These are phyloP conservation scores for Cliona cf. orientalis DNA, from an alignment of 37 sponge, comb jelly and placozoan species.

Conservation along the genomic window DNA sequence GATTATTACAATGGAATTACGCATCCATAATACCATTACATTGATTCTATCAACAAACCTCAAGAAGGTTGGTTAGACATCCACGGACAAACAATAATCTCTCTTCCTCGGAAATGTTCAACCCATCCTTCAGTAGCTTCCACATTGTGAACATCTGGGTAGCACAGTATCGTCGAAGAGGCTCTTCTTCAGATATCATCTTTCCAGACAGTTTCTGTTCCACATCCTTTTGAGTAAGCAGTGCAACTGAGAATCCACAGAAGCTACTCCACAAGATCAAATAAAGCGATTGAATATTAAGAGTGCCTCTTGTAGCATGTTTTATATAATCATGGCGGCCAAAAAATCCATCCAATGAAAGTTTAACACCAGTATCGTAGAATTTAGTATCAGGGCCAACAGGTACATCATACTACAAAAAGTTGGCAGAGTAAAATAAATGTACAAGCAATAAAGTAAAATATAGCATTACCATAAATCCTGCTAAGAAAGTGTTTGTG, in stretches of 20 bases:
- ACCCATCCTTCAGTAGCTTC: constrained; percentile 57
- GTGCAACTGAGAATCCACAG: constrained; percentile 72
- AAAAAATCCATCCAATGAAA: constrained; percentile 78
- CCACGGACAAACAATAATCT: constrained; percentile 45
- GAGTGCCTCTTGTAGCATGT: constrained; percentile 70
- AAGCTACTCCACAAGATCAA: constrained; percentile 81
- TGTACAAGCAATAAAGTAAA: not conserved
- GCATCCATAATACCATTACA: not conserved
- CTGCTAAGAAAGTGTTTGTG: constrained; percentile 48
- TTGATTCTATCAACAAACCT: constrained; percentile 24
- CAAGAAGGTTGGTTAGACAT: constrained; percentile 45
- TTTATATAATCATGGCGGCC: constrained; percentile 75
- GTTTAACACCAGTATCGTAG: constrained; percentile 82
- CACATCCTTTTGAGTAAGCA: constrained; percentile 71
- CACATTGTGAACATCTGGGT: constrained; percentile 72
- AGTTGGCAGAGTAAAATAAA: not conserved
- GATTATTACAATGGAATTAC: too few relatives aligned
- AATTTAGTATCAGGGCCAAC: constrained; percentile 44
- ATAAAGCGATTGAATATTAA: constrained; percentile 86
- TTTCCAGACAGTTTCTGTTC: constrained; percentile 47
- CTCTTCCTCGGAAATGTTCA: constrained; percentile 73
- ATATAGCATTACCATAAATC: constrained; percentile 66
- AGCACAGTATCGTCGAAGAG: constrained; percentile 67
- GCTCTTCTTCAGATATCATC: constrained; percentile 65
- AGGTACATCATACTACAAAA: constrained; percentile 24